Conservation (phyloP, 2,797 vertebrate species). For the Limnodromus scolopaceus region DNA sequence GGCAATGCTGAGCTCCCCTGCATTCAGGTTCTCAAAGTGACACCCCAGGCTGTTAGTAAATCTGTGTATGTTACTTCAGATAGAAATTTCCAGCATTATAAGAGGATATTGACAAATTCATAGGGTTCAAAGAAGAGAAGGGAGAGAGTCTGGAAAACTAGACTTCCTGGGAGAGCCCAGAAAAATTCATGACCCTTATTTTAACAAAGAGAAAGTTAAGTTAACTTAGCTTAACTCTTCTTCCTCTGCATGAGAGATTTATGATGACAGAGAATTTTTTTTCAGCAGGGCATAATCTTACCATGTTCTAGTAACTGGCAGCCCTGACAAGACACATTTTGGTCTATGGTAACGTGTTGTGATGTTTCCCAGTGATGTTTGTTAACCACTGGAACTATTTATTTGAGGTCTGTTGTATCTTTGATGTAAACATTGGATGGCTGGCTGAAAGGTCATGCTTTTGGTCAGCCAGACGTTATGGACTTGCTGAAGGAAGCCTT, state of each 20-base stretch:
- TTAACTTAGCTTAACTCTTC: neutral
- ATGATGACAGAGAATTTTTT: neutral
- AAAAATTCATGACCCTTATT: neutral
- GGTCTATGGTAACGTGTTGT: neutral
- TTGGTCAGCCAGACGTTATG: neutral
- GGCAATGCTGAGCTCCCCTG: neutral
- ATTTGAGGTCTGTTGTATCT: neutral
- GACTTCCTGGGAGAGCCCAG: neutral
- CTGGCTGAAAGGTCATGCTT: neutral
- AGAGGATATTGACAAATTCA: neutral
- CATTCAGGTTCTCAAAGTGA: neutral
- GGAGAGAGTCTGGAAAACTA: neutral
- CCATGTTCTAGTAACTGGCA: neutral
- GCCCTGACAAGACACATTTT: neutral
- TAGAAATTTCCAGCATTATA: neutral
- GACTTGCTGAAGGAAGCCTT: neutral
- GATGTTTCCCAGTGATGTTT: neutral
- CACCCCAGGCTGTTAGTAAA: neutral
- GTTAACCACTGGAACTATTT: neutral
- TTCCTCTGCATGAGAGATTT: neutral
- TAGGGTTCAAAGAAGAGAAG: neutral
- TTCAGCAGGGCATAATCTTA: neutral
- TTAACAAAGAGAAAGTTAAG: neutral
- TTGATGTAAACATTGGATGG: neutral
- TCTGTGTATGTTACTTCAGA: neutral